These are phyloP conservation scores for Pitangus sulphuratus DNA, from an alignment of 2,797 vertebrate species.

Conservation along the genomic window DNA sequence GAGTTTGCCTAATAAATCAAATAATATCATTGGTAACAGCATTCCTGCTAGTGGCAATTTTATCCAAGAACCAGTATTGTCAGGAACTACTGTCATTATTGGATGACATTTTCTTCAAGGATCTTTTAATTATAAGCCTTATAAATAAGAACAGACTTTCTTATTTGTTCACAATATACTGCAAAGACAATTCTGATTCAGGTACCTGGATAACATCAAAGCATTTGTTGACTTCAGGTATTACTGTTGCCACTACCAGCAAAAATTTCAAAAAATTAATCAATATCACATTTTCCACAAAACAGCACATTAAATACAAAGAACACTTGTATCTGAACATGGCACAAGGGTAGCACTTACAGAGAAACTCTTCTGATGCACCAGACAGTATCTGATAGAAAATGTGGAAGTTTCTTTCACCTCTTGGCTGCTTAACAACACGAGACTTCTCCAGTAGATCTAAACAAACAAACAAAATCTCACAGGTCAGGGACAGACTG, in stretches of 20 bases:
- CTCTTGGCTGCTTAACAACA: constrained; percentile 95
- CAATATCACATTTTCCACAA: background rate
- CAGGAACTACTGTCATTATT: background rate
- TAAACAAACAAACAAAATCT: constrained; percentile 62
- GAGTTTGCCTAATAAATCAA: constrained; percentile 83
- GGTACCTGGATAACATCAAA: background rate
- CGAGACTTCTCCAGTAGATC: constrained; percentile 98
- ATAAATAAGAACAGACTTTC: background rate
- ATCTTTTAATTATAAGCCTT: background rate
- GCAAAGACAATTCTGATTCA: background rate
- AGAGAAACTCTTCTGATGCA: constrained; percentile 91
- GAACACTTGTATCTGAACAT: background rate
- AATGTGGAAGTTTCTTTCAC: constrained; percentile 97
- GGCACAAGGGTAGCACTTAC: constrained; percentile 77
- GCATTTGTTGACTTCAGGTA: background rate
- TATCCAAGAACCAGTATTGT: background rate
- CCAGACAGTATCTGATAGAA: constrained; percentile 98
- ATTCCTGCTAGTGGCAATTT: background rate
- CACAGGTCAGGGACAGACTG: background rate
- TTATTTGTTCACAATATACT: background rate
- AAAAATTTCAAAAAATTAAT: background rate
- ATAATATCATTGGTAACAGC: background rate
- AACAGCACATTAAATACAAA: background rate
- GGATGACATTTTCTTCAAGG: background rate
- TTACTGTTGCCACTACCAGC: background rate